A percentile compares a stretch with the other conserved stretches of the same genome.
phyloP scores from a whole-genome alignment of 2,113 vertebrate genomes.

The Podarcis cretensis region DNA sequence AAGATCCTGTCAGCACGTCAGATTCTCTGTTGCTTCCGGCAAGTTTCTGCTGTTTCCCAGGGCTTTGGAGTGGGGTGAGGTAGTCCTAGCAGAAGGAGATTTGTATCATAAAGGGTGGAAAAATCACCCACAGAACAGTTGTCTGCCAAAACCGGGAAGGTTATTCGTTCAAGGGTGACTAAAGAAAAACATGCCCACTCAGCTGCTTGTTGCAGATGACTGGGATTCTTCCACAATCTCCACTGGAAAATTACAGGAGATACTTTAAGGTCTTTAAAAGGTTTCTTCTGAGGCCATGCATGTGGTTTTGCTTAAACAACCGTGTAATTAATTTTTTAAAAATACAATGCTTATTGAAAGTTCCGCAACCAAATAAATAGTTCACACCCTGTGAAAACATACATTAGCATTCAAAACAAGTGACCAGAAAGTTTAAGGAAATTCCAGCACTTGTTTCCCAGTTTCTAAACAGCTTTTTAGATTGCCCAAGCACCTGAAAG shows the following conservation, averaged over 20 bases:
- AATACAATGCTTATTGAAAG: not conserved
- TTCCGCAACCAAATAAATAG: not conserved
- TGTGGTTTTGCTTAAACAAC: not conserved
- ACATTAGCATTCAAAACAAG: not conserved
- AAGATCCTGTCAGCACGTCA: not conserved
- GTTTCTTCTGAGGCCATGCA: not conserved
- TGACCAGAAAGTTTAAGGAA: not conserved
- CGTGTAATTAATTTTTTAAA: not conserved
- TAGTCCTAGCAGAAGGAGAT: slow-evolving; percentile 47
- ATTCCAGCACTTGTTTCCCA: not conserved
- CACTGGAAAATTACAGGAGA: slow-evolving; percentile 58
- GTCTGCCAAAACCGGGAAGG: slow-evolving; percentile 48
- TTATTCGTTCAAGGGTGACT: slow-evolving; percentile 67
- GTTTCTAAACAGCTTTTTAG: not conserved
- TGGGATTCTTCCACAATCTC: slow-evolving; percentile 36
- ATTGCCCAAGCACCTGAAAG: not conserved
- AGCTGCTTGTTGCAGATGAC: slow-evolving; percentile 43
- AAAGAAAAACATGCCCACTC: slow-evolving; percentile 59
- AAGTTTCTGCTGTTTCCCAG: slow-evolving; percentile 26
- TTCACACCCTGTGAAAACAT: not conserved
- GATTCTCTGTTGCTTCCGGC: slow-evolving; percentile 3
- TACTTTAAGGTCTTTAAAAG: slow-evolving; percentile 8
- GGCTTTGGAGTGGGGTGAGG: slow-evolving; percentile 10
- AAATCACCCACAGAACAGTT: slow-evolving; percentile 5
- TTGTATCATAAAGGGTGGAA: slow-evolving; percentile 38